These are phyloP conservation scores for Zoanthus sansibaricus DNA, from an alignment of 92 coral and sea anemone species.

Conservation along the genomic window DNA sequence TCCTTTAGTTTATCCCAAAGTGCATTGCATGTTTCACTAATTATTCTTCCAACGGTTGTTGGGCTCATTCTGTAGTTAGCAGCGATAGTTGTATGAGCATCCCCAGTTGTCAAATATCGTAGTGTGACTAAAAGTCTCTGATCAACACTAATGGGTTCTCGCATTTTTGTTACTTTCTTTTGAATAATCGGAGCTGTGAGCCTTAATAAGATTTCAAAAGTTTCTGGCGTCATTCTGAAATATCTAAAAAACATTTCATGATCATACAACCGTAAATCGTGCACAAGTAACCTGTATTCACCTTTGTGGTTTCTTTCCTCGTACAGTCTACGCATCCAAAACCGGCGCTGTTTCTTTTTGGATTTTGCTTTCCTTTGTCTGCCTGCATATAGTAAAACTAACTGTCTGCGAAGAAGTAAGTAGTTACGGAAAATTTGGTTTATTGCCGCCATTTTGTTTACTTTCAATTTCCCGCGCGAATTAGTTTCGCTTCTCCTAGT, in stretches of 20 bases:
- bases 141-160: slow-evolving; percentile 10
- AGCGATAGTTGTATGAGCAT: slow-evolving; percentile 20
- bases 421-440: neutral
- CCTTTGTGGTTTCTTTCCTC: slow-evolving; percentile 25
- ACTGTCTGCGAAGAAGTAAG: neutral
- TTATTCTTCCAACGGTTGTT: slow-evolving; percentile 5
- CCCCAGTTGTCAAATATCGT: slow-evolving; percentile 18
- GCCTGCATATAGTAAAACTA: neutral
- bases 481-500: neutral
- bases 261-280: slow-evolving; percentile 19
- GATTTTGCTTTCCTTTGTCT: slow-evolving; percentile 16
- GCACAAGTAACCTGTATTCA: slow-evolving; percentile 8
- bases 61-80: slow-evolving; percentile 15
- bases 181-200: slow-evolving; percentile 13
- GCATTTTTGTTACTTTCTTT: slow-evolving; percentile 22
- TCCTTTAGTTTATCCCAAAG: slow-evolving; percentile 13
- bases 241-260: slow-evolving; percentile 25
- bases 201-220: slow-evolving; percentile 17
- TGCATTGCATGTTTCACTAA: neutral
- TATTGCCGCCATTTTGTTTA: neutral
- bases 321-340: slow-evolving; percentile 29
- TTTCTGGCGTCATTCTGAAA: slow-evolving; percentile 31
- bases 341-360: slow-evolving; percentile 18
- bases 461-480: slow-evolving; percentile 4
- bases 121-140: slow-evolving; percentile 25